Base-by-base conservation (phyloP, 2,113 vertebrate genomes). In the Nerophis lumbriciformis region DNA sequence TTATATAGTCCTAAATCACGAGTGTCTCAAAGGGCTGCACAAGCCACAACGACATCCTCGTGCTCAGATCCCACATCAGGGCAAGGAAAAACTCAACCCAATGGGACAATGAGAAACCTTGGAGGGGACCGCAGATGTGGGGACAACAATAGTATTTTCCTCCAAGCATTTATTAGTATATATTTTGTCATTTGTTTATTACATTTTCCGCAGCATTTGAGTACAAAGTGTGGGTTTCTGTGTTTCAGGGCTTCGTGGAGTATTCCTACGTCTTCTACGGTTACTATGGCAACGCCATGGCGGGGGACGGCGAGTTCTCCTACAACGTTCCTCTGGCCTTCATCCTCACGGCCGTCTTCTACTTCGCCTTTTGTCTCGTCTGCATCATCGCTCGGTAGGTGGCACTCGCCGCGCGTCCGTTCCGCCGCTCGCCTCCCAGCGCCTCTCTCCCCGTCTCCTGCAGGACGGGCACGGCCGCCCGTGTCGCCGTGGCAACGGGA, bases 251-350 rank as follows among this genome's bases (percentile, higher is more conserved):
- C 5, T 93, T 93, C 59, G 88, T 95, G 80, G 93, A 94, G 65
- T 91, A 91, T 77, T 92, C 94, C 0, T 92, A 89, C 51, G 75
- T 96, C 68, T 96, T 95, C 81, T 95, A 95, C 1, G 94, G 94
- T 13, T 94, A 83, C 81, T 96, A 94, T 82, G 88, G 82, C n/a
- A 87, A 87, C 77, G 82, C 85, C 0, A 10, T 77, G 35, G 79
- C 82, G 21, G 47, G 16, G 9, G 72, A 64, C 63, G 12, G 6
- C 0, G 68, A 60, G 56, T 85, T 90, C 76, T 84, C 71, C 38
- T 94, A 93, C 79, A 92, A 90, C 82, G 82, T 94, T 60, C 85
- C 92, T 0, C 52, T 93, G 65, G 85, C 92, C 19, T 96, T 94
- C 84, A 83, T 96, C 47, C 83, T 91, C 55, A 93, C 90, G 0